Evolutionary conservation across 2,797 vertebrate species (phyloP).

Genomic region (Rachycentron canadum): DNA sequence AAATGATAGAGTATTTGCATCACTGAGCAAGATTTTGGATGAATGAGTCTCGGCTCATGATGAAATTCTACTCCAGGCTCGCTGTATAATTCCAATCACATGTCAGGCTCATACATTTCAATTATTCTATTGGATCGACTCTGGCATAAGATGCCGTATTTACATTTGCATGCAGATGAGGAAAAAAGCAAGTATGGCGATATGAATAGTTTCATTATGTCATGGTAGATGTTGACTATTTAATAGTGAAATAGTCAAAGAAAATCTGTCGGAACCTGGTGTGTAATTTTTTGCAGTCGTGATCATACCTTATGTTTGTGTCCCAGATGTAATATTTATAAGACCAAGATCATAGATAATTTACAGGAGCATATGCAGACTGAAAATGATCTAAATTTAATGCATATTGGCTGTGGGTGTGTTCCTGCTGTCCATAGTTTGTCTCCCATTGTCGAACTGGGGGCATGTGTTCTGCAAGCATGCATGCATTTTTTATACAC

Average conservation of each 20-base stretch:
- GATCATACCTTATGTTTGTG: constrained; percentile 19
- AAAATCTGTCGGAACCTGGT: constrained; percentile 6
- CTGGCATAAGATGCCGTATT: constrained; percentile 29
- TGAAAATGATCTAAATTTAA: constrained; percentile 8
- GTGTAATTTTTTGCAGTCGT: constrained; percentile 10
- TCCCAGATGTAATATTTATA: constrained; percentile 35
- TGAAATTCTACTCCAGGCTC: constrained; percentile 65
- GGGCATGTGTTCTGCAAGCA: constrained; percentile 19
- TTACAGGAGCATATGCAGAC: constrained; percentile 8
- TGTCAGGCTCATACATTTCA: constrained; percentile 42
- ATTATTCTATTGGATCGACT: constrained; percentile 53
- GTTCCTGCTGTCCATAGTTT: not conserved
- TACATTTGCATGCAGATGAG: constrained; percentile 47
- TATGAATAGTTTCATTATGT: constrained; percentile 32
- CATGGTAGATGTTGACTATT: constrained; percentile 6
- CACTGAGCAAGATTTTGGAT: constrained; percentile 76
- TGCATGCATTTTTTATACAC: constrained; percentile 3
- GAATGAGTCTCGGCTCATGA: constrained; percentile 69
- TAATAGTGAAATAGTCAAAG: constrained; percentile 19
- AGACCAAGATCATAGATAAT: constrained; percentile 33
- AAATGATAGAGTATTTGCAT: constrained; percentile 80
- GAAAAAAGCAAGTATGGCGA: not conserved
- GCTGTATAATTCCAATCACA: constrained; percentile 61
- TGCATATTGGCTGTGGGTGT: constrained; percentile 2
- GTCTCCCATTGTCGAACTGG: not conserved